Base-by-base conservation (phyloP, 2,888 invertebrate genomes). In the Amorpha juglandis region DNA sequence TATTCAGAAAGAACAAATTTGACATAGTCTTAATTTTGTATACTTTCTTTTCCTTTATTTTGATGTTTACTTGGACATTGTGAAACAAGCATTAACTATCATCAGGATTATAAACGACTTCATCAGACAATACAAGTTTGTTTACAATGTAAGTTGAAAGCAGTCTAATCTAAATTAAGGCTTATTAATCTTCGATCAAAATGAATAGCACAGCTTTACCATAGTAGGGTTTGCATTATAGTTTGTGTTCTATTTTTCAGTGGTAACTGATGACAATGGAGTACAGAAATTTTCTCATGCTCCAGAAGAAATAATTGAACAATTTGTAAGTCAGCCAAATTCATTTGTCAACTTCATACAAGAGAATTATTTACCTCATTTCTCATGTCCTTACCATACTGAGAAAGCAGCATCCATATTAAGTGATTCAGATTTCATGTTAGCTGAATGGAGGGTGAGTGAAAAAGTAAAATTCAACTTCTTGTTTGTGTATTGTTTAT, bases 291-390 rank as follows among this genome's bases (percentile, higher is more conserved):
- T 96, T 63, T 87, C 94, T 53, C 95, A 96, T 78, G 89, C 94
- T 65, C 95, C 97, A 1, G 94, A 94, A 72, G 94, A 95, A 70
- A 88, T 97, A 48, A 94, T 96, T 6, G 95, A 95, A 68, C 95
- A 95, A 74, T 96, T 97, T 80, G 84, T 94, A 55, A 94, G 95
- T 7, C 96, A 96, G 75, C 95, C 97, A 0, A 94, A 87, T 67
- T 94, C 94, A 58, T 96, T 96, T 82, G 88, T 95, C 0, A 94
- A 94, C 67, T 96, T 97, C 77, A 84, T 97, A 21, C 95, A 95
- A 80, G 96, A 97, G 77, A 97, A 97, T 88, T 97, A 96, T 86
- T 82, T 96, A 33, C 94, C 95, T 6, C 97, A 97, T 78, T 96
- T 96, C 79, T 93, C 94, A 0, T 92, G 94, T 66, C 94, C 97